Conservation (phyloP, 2,797 vertebrate genomes). For the Poecilia gillii region DNA sequence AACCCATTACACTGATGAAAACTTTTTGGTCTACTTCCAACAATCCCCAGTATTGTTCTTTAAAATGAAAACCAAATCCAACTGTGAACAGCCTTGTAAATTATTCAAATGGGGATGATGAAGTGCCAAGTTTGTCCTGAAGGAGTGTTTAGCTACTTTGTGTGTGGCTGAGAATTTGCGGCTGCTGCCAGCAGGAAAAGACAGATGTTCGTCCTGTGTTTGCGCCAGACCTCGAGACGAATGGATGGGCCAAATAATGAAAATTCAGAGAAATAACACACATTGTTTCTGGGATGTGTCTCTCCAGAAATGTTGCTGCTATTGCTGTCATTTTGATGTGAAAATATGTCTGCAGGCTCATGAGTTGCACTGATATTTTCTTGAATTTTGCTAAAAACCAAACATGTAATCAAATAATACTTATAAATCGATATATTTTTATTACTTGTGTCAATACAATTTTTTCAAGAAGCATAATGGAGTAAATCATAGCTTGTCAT, state of each 20-base stretch:
- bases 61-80: conserved; percentile 35
- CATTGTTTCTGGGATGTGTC: conserved; percentile 11
- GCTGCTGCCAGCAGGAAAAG: conserved; percentile 47
- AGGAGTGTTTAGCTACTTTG: conserved; percentile 53
- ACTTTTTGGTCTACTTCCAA: not conserved
- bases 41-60: conserved; percentile 15
- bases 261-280: conserved; percentile 15
- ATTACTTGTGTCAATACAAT: not conserved
- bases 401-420: not conserved
- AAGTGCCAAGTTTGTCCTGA: conserved; percentile 47
- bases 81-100: conserved; percentile 27
- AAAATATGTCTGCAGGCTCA: not conserved
- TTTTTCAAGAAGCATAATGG: not conserved
- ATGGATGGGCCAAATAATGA: conserved; percentile 32
- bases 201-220: conserved; percentile 54
- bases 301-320: not conserved
- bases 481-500: not conserved
- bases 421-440: not conserved
- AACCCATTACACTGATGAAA: not conserved
- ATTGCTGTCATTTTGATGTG: not conserved
- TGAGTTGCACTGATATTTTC: not conserved
- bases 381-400: not conserved
- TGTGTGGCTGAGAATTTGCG: conserved; percentile 31
- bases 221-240: conserved; percentile 39
- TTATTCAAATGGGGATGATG: conserved; percentile 41